Evolutionary conservation across 2,888 invertebrate species (phyloP).

Genomic region (Campaea margaritaria): DNA sequence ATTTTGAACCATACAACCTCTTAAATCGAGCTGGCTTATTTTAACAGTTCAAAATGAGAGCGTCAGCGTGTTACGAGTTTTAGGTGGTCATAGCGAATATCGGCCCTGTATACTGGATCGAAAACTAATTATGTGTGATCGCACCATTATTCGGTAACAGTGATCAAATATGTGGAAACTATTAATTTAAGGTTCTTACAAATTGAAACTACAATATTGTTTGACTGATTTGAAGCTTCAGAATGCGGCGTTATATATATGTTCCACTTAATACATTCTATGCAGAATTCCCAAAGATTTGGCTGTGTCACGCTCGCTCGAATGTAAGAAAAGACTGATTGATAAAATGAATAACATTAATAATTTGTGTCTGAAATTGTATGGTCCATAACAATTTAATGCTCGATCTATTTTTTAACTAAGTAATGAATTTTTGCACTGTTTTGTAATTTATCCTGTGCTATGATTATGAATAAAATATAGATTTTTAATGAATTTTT

Average conservation of each 20-base stretch:
- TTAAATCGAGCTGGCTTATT: too few relatives aligned
- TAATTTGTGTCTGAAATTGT: constrained; percentile 26
- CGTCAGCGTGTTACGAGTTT: too few relatives aligned
- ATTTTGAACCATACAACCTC: too few relatives aligned
- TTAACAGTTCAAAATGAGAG: too few relatives aligned
- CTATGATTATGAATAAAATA: constrained; percentile 38
- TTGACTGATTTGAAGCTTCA: neutral
- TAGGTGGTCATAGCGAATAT: too few relatives aligned
- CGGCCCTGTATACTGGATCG: too few relatives aligned
- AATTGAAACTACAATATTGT: neutral
- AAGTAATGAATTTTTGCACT: constrained; percentile 29
- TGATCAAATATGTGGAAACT: too few relatives aligned
- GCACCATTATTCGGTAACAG: too few relatives aligned
- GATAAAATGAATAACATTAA: constrained; percentile 43
- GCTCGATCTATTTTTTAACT: constrained; percentile 29
- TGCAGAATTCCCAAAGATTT: constrained; percentile 71
- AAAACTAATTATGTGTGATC: too few relatives aligned
- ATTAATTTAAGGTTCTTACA: too few relatives aligned
- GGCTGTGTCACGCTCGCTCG: constrained; percentile 68
- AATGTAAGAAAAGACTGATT: constrained; percentile 70
- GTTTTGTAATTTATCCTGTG: constrained; percentile 29
- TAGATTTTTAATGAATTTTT: constrained; percentile 38
- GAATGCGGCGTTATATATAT: neutral
- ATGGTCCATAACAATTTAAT: constrained; percentile 24
- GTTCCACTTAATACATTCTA: neutral